phyloP scores from a whole-genome alignment of 2,797 vertebrate species.

The Knipowitschia caucasica region DNA sequence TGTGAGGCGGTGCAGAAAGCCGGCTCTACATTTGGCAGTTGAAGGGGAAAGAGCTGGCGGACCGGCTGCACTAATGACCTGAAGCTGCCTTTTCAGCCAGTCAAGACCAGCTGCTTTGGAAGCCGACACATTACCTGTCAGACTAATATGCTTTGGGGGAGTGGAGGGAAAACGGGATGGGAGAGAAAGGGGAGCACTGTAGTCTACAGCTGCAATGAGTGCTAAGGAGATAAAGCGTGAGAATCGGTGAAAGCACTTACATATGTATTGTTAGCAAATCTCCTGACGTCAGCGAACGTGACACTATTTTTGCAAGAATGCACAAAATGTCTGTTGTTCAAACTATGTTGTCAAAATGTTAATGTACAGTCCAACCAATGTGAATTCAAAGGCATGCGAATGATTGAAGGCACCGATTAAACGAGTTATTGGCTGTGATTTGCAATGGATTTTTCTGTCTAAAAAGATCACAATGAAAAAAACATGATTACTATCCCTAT shows the following conservation, averaged over 20 bases:
- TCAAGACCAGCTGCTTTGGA: constrained; percentile 69
- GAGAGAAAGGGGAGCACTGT: constrained; percentile 29
- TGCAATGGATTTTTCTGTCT: no score
- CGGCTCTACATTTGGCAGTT: constrained; percentile 57
- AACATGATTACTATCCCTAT: no score
- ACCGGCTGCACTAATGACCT: constrained; percentile 70
- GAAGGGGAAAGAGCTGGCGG: constrained; percentile 49
- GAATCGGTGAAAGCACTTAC: constrained; percentile 70
- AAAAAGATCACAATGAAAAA: no score
- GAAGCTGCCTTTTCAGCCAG: constrained; percentile 67
- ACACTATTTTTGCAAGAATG: constrained; percentile 40
- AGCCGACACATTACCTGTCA: constrained; percentile 66
- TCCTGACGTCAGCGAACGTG: constrained; percentile 60
- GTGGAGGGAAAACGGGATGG: constrained; percentile 59
- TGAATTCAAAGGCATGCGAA: neutral
- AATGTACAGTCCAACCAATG: neutral
- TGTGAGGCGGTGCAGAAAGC: constrained; percentile 45
- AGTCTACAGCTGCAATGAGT: constrained; percentile 67
- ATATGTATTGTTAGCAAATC: constrained; percentile 70
- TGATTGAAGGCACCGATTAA: neutral
- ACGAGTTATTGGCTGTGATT: neutral
- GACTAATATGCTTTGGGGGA: constrained; percentile 70
- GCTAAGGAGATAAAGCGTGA: constrained; percentile 63
- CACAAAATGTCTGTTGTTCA: constrained; percentile 27
- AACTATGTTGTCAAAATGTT: neutral